These are phyloP conservation scores for Papilio demoleus DNA, from an alignment of 2,888 invertebrate species.

Conservation along the genomic window DNA sequence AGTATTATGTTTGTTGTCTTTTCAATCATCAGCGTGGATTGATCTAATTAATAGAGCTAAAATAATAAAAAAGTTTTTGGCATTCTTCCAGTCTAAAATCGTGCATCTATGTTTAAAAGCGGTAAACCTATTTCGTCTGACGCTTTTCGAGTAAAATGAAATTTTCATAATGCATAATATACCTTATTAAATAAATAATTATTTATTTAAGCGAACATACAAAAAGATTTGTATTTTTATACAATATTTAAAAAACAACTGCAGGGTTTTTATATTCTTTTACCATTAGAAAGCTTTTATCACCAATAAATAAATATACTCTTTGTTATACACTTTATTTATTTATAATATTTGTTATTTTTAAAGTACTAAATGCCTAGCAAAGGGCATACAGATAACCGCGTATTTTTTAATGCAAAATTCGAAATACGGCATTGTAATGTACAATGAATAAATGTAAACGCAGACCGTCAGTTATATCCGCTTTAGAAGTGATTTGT, in stretches of 20 bases:
- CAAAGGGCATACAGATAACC: too few species aligned
- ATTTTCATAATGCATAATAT: conserved; percentile 7
- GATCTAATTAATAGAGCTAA: conserved; percentile 68
- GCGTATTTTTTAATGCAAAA: not conserved
- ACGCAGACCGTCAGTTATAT: not conserved
- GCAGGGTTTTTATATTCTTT: too few species aligned
- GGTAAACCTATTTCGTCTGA: conserved; percentile 69
- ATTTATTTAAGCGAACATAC: not conserved
- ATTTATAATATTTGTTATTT: too few species aligned
- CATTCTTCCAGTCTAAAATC: conserved; percentile 60
- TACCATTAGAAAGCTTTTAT: too few species aligned
- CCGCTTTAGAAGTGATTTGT: conserved; percentile 12
- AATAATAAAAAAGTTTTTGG: conserved; percentile 66
- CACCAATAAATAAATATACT: too few species aligned
- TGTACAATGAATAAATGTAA: conserved; percentile 8
- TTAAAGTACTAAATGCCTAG: too few species aligned
- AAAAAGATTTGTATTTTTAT: too few species aligned
- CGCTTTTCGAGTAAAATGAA: conserved; percentile 33
- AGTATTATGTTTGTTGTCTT: conserved; percentile 45
- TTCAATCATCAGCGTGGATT: conserved; percentile 49
- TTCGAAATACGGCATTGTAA: not conserved
- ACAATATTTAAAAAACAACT: too few species aligned
- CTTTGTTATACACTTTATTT: too few species aligned
- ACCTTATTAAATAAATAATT: not conserved
- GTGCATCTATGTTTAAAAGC: conserved; percentile 59